Evolutionary conservation across 2,113 vertebrate species (phyloP).

Genomic region (Gasterosteus aculeatus): DNA sequence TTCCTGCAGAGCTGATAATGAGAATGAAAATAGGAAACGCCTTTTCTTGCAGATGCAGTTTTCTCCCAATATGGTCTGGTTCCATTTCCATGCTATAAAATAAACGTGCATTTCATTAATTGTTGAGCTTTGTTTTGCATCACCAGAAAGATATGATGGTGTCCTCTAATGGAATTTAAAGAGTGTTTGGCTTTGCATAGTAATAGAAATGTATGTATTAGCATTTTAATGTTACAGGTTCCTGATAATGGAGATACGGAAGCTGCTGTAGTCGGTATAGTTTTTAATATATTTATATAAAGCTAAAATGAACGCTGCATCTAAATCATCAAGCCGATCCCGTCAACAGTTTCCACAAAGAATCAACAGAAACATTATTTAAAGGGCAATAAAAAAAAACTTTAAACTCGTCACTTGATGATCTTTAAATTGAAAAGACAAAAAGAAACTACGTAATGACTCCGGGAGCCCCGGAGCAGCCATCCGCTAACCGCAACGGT

Average conservation of each 20-base stretch:
- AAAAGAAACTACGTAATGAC: conserved; percentile 45
- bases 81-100: not conserved
- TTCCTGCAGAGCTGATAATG: conserved; percentile 43
- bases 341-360: conserved; percentile 25
- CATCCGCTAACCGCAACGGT: conserved; percentile 33
- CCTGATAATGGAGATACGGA: not conserved
- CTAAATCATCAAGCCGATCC: conserved; percentile 21
- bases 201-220: not conserved
- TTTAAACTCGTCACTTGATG: conserved; percentile 6
- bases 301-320: conserved; percentile 23
- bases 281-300: not conserved
- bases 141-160: not conserved
- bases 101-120: not conserved
- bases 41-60: conserved; percentile 28
- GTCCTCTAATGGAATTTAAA: not conserved
- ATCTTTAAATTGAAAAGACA: conserved; percentile 26
- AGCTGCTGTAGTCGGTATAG: not conserved
- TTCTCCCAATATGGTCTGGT: not conserved
- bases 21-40: conserved; percentile 13
- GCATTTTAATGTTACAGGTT: not conserved
- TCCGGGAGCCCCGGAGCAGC: conserved; percentile 2
- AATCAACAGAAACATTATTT: conserved; percentile 17
- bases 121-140: not conserved
- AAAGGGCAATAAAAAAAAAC: not conserved
- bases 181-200: no score